Evolutionary conservation across 2,888 invertebrate species (phyloP).

Genomic region (Caenorhabditis sulstoni): DNA sequence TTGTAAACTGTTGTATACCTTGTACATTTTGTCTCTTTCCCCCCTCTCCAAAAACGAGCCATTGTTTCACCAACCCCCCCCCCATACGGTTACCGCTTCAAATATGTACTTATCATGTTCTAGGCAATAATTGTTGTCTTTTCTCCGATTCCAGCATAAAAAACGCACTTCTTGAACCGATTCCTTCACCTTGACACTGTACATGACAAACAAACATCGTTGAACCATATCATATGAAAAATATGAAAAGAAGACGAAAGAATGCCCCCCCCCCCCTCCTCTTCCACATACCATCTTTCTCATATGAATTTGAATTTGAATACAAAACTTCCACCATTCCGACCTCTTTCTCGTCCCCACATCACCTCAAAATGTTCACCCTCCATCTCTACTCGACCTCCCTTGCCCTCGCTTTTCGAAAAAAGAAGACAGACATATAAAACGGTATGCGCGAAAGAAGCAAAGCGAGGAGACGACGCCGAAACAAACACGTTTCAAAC

Average conservation of each 20-base stretch:
- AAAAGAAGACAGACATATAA: conserved; percentile 24
- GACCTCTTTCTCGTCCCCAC: neutral
- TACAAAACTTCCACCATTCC: neutral
- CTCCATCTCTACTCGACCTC: no score
- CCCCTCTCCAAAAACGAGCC: conserved; percentile 1
- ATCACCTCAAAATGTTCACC: neutral
- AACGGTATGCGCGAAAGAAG: conserved; percentile 29
- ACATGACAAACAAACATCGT: conserved; percentile 31
- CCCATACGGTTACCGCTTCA: conserved; percentile 16
- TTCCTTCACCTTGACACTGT: neutral
- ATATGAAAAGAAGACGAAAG: conserved; percentile 6
- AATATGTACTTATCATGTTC: conserved; percentile 32
- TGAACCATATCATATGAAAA: conserved; percentile 22
- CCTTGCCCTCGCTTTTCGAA: no score
- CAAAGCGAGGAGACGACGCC: no score
- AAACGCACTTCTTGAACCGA: conserved; percentile 25
- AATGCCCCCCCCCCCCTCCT: conserved; percentile 7
- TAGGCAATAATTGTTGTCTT: conserved; percentile 20
- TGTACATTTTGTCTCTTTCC: conserved; percentile 22
- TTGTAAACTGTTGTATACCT: no score
- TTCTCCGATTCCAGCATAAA: conserved; percentile 4
- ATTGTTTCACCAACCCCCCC: conserved; percentile 2
- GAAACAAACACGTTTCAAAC: conserved; percentile 46
- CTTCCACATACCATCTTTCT: no score
- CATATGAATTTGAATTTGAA: neutral